Conservation (phyloP, 2,797 vertebrate genomes). For the Enteromius thamalakanensis region DNA sequence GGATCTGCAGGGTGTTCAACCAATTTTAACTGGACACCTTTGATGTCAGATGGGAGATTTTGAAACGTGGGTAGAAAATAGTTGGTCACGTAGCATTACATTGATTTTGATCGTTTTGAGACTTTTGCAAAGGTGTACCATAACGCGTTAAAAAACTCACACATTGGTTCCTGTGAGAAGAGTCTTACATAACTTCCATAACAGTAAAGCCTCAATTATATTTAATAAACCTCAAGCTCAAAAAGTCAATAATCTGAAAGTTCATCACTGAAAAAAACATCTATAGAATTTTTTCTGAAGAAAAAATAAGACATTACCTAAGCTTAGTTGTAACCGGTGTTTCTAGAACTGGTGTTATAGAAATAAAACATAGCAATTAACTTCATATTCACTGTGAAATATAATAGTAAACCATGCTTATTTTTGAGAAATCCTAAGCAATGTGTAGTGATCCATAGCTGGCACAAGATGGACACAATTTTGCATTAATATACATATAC, state of each 20-base stretch:
- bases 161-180: not conserved
- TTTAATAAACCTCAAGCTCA: not conserved
- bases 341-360: not conserved
- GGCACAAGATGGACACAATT: not conserved
- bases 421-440: not conserved
- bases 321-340: not conserved
- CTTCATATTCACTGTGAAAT: not conserved
- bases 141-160: not conserved
- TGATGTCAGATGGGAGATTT: slow-evolving; percentile 32
- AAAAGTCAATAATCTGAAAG: not conserved
- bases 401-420: not conserved
- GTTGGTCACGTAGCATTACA: not conserved
- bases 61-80: not conserved
- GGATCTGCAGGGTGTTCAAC: slow-evolving; percentile 41
- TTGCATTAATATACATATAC: not conserved
- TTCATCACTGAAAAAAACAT: not conserved
- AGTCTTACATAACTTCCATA: not conserved
- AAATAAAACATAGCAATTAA: not conserved
- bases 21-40: slow-evolving; percentile 44
- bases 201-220: not conserved
- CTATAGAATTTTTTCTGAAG: not conserved
- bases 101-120: not conserved
- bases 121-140: not conserved
- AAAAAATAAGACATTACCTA: not conserved
- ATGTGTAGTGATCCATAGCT: not conserved